phyloP scores from a whole-genome alignment of 2,113 vertebrate genomes.

The Hydropotes inermis region DNA sequence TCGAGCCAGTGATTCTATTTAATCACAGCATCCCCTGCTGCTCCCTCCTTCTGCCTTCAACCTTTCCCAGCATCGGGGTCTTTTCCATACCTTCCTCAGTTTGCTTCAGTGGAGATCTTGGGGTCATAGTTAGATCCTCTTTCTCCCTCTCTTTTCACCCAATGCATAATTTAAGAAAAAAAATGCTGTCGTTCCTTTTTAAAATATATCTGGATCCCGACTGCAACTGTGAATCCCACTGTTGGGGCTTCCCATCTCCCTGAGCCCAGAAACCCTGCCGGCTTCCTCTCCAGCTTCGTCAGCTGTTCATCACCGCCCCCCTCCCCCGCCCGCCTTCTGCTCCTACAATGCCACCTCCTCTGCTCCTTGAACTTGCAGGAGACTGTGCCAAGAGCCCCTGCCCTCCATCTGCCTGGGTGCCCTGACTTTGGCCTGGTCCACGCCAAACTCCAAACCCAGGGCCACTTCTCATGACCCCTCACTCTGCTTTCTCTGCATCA shows the following conservation, averaged over 20 bases:
- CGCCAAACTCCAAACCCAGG: accelerated
- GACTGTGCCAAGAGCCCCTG: neutral
- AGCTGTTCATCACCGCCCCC: accelerated
- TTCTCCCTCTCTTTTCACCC: too few relatives aligned
- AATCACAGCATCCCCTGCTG: neutral
- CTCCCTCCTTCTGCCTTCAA: neutral
- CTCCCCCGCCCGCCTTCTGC: neutral
- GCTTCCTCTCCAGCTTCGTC: neutral
- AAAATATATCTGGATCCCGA: neutral
- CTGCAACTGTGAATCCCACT: accelerated
- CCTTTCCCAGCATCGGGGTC: neutral
- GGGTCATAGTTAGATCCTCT: neutral
- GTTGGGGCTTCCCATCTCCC: neutral
- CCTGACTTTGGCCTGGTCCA: accelerated
- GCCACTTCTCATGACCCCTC: accelerated
- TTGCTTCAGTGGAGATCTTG: neutral
- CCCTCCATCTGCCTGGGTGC: accelerated
- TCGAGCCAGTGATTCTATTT: accelerated
- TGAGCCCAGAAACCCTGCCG: accelerated
- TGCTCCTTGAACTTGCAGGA: neutral
- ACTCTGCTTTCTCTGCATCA: accelerated
- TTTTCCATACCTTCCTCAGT: neutral
- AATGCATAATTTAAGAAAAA: neutral
- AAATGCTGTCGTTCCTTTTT: neutral
- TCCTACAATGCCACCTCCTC: accelerated